Base-by-base conservation (phyloP, 2,888 invertebrate genomes). In the Thysanoteuthis rhombus region DNA sequence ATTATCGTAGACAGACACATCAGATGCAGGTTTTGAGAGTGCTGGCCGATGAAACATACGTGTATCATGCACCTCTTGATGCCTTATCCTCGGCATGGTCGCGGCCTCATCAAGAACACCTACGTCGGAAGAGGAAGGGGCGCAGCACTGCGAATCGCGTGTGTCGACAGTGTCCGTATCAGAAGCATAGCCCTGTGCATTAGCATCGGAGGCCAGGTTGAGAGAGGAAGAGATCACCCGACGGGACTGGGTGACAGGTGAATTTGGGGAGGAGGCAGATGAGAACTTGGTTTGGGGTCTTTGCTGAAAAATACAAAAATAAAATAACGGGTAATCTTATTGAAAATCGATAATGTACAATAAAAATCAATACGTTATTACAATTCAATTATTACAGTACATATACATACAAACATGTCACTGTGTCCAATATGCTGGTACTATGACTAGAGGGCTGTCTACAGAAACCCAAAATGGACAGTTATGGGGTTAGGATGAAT, bases 271-370 rank as follows among this genome's bases (percentile, higher is more conserved):
- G 16, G 96, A 96, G 6, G 95, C 95, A n/a, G 99, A 99, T 93
- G 98, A 98, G 97, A 98, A 99, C 97, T 99, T 98, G 97, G 98
- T 98, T 93, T 96, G 96, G 93, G 96, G 96, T 94, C 96, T 96
- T 52, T 93, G 93, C 96, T 97, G 96, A 40, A 95, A 94, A 93
- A 92, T 36, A 93, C 92, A 94, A 93, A 89, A 90, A 94, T 28
- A 92, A 45, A 36, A 22, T 10, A 90, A 40, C 39, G 89, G 12
- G n/a, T 93, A n/a, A n/a, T n/a, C n/a, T n/a, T n/a, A n/a, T n/a
- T n/a, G n/a, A n/a, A n/a, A n/a, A n/a, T n/a, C n/a, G n/a, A n/a
- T n/a, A n/a, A n/a, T n/a, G n/a, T n/a, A n/a, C n/a, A n/a, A n/a
- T n/a, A n/a, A n/a, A n/a, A n/a, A n/a, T n/a, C n/a, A n/a, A n/a